Percentiles rank a stretch among this genome's conserved stretches.
These are phyloP conservation scores for Ips nitidus DNA, from an alignment of 1,140 invertebrate genomes.

Conservation along the genomic window DNA sequence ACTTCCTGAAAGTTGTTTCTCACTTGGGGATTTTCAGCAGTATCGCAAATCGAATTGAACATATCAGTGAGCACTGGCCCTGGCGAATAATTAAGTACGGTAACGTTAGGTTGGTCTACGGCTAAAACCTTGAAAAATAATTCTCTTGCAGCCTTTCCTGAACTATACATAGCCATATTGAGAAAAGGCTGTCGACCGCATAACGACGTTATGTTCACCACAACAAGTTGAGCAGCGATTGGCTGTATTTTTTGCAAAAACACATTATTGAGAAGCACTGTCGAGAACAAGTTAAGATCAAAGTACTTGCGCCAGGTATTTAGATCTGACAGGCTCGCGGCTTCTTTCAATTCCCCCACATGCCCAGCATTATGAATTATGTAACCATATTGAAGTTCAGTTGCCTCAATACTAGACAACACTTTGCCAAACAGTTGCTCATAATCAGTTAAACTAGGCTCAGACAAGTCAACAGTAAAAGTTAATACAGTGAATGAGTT, in stretches of 20 bases:
- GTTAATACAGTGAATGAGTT: slow-evolving; percentile 56
- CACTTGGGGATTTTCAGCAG: slow-evolving; percentile 61
- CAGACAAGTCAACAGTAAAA: slow-evolving; percentile 62
- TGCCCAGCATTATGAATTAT: slow-evolving; percentile 91
- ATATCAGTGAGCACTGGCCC: slow-evolving; percentile 92
- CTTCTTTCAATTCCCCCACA: slow-evolving; percentile 72
- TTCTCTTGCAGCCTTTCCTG: slow-evolving; percentile 88
- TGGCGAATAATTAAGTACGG: slow-evolving; percentile 89
- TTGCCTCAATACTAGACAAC: slow-evolving; percentile 48
- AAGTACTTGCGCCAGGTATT: slow-evolving; percentile 68
- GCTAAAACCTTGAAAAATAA: slow-evolving; percentile 89
- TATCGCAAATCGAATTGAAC: slow-evolving; percentile 66
- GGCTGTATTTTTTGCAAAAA: slow-evolving; percentile 63
- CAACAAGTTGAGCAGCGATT: slow-evolving; percentile 55
- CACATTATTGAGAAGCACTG: slow-evolving; percentile 73
- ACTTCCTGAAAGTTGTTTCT: slow-evolving; percentile 64
- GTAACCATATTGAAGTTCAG: slow-evolving; percentile 63
- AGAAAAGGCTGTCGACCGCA: slow-evolving; percentile 75
- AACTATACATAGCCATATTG: slow-evolving; percentile 78
- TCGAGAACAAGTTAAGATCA: slow-evolving; percentile 78
- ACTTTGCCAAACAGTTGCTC: slow-evolving; percentile 54
- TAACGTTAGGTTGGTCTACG: slow-evolving; percentile 72
- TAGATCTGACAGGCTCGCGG: slow-evolving; percentile 62
- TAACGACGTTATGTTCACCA: slow-evolving; percentile 89
- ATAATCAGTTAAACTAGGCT: slow-evolving; percentile 54